These are phyloP conservation scores for Ceyx erithaca DNA, from an alignment of 2,797 vertebrate species.

Conservation along the genomic window DNA sequence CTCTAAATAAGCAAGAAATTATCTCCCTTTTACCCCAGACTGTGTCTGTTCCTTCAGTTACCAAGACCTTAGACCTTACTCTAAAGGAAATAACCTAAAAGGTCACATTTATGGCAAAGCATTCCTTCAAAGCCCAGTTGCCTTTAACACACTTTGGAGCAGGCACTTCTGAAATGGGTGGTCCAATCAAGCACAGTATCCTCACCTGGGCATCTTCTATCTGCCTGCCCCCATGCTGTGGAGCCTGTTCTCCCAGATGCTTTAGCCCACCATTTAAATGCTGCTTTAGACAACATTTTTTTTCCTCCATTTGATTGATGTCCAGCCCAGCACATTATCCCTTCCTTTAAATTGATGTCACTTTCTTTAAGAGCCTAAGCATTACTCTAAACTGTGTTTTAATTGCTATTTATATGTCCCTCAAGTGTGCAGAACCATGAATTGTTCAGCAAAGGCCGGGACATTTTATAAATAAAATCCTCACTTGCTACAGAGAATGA, in stretches of 20 bases:
- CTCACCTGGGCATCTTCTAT: neutral
- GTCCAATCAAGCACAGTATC: neutral
- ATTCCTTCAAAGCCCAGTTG: neutral
- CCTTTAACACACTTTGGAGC: neutral
- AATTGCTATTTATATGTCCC: slow-evolving; percentile 64
- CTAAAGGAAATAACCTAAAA: neutral
- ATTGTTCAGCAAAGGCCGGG: slow-evolving; percentile 41
- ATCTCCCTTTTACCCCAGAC: neutral
- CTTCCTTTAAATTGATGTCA: slow-evolving; percentile 49
- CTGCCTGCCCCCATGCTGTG: neutral
- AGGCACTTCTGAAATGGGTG: neutral
- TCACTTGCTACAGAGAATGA: slow-evolving; percentile 23
- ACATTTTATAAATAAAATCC: slow-evolving; percentile 61
- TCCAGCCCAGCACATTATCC: slow-evolving; percentile 25
- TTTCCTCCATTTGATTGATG: neutral
- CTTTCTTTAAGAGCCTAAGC: slow-evolving; percentile 52
- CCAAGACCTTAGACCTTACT: neutral
- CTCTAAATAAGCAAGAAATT: neutral
- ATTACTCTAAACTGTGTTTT: slow-evolving; percentile 54
- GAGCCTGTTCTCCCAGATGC: neutral
- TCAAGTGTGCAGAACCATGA: slow-evolving; percentile 38
- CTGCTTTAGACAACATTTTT: slow-evolving; percentile 10
- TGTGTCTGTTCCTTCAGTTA: neutral
- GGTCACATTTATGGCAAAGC: neutral
- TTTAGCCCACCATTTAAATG: slow-evolving; percentile 21